These are phyloP conservation scores for Balearica regulorum DNA, from an alignment of 2,797 vertebrate species.

Conservation along the genomic window DNA sequence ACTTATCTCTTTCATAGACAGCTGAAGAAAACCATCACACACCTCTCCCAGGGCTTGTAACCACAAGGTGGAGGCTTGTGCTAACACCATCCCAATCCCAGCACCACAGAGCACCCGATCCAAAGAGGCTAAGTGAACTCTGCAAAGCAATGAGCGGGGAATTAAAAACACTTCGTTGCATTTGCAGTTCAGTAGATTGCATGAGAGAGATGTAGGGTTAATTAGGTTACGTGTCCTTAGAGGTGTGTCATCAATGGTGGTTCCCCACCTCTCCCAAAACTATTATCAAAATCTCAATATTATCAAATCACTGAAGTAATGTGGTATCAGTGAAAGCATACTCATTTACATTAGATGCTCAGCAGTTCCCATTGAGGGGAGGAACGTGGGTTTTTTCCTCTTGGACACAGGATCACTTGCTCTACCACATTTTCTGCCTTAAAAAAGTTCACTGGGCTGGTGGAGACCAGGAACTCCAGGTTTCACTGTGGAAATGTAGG, in stretches of 20 bases:
- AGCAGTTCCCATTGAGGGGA: not conserved
- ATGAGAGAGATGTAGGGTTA: not conserved
- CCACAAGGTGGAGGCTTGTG: not conserved
- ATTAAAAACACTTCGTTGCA: not conserved
- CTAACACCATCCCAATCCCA: not conserved
- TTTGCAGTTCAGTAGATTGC: not conserved
- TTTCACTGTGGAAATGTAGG: not conserved
- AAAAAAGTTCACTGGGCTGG: not conserved
- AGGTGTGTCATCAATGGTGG: not conserved
- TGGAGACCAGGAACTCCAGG: not conserved
- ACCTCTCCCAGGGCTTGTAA: not conserved
- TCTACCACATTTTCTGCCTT: not conserved
- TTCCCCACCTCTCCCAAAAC: not conserved
- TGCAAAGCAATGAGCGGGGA: not conserved
- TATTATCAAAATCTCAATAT: not conserved
- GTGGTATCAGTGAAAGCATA: accelerated
- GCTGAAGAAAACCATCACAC: not conserved
- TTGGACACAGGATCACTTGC: not conserved
- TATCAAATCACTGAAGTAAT: not conserved
- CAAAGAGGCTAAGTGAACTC: not conserved
- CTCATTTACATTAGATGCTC: not conserved
- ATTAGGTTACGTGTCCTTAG: not conserved
- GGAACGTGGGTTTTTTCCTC: not conserved
- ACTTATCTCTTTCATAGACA: not conserved
- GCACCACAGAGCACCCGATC: not conserved